Conservation (phyloP, 2,113 vertebrate genomes). For the Sardina pilchardus region DNA sequence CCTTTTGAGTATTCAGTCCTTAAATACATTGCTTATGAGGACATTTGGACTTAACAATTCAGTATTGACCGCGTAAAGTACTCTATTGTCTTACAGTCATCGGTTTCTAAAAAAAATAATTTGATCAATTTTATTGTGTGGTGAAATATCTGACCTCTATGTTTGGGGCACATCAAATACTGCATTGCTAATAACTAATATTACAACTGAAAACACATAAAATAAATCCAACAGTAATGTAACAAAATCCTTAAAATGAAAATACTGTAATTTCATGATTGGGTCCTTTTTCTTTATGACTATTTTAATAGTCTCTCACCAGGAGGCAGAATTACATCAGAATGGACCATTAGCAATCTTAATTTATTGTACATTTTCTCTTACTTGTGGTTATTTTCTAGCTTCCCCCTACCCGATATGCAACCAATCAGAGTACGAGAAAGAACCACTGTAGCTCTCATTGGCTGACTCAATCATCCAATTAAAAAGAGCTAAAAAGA, state of each 20-base stretch:
- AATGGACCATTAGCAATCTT: not conserved
- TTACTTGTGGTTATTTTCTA: not conserved
- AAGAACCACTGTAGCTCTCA: conserved; percentile 46
- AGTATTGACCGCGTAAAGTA: no score
- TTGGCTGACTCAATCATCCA: conserved; percentile 56
- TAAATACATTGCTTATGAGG: not conserved
- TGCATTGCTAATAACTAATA: not conserved
- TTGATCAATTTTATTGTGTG: not conserved
- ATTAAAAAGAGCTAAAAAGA: conserved; percentile 44
- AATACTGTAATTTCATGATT: conserved; percentile 48
- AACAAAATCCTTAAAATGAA: conserved; percentile 47
- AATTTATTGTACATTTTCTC: not conserved
- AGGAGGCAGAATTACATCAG: conserved; percentile 50
- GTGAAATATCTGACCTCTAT: not conserved
- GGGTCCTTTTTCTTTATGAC: conserved; percentile 27
- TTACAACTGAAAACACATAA: conserved; percentile 15
- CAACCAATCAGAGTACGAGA: conserved; percentile 17
- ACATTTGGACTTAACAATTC: not conserved
- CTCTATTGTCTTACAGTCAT: not conserved
- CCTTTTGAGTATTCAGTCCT: not conserved
- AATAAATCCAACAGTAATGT: conserved; percentile 44
- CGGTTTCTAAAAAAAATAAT: no score
- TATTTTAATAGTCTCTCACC: conserved; percentile 52
- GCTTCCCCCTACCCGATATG: not conserved
- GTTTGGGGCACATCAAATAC: conserved; percentile 27